These are phyloP conservation scores for Indicator indicator DNA, from an alignment of 2,113 vertebrate species.

Conservation along the genomic window DNA sequence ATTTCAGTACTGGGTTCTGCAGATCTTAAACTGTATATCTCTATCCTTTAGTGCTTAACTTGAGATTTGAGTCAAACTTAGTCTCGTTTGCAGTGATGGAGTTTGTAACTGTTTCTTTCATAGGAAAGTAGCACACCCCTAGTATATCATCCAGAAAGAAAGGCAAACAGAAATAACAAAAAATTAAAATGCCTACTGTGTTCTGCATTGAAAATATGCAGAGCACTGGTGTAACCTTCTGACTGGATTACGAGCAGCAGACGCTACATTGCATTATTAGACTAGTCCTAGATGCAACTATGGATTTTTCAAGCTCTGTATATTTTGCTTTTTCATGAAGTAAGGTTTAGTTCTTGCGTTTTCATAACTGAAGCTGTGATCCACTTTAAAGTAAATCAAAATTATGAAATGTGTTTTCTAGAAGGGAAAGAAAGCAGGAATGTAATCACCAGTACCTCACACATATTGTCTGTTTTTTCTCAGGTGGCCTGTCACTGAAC, in stretches of 20 bases:
- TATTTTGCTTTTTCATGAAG: not conserved
- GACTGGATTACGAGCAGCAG: not conserved
- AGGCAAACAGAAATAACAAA: not conserved
- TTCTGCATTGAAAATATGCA: not conserved
- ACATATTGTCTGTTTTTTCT: not conserved
- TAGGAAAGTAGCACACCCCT: not conserved
- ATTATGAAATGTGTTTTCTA: not conserved
- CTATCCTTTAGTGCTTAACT: not conserved
- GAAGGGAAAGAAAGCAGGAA: not conserved
- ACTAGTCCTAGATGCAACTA: not conserved
- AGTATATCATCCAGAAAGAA: not conserved
- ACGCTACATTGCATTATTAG: not conserved
- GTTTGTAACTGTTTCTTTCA: not conserved
- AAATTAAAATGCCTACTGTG: not conserved
- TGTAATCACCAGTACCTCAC: not conserved
- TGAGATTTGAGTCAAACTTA: not conserved
- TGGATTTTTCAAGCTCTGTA: conserved; percentile 7
- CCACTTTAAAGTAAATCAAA: not conserved
- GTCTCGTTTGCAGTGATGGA: not conserved
- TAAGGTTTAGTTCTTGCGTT: not conserved
- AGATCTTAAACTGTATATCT: not conserved
- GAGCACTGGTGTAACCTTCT: not conserved
- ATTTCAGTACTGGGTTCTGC: not conserved
- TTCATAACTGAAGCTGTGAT: not conserved
- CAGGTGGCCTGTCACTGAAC: not conserved